Percentiles rank a stretch among this genome's conserved stretches.
These are phyloP conservation scores for Natator depressus DNA, from an alignment of 2,113 vertebrate genomes.

Conservation along the genomic window DNA sequence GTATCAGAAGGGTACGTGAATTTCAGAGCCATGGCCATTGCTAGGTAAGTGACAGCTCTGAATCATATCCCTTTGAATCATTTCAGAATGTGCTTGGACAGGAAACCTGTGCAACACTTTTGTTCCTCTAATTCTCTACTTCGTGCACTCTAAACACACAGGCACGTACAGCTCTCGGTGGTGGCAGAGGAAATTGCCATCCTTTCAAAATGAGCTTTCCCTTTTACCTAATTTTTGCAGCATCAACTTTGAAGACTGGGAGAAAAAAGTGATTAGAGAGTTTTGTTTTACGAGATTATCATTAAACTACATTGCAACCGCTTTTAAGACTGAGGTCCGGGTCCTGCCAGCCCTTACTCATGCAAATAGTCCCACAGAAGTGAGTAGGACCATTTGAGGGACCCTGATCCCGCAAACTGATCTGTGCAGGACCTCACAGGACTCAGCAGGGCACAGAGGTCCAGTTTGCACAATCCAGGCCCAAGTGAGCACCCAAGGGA, in stretches of 20 bases:
- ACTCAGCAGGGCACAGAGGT: background rate
- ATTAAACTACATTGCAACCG: background rate
- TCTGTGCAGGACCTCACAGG: background rate
- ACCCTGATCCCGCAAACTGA: background rate
- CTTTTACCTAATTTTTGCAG: background rate
- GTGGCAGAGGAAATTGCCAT: background rate
- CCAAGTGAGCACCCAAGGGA: background rate
- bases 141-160: background rate
- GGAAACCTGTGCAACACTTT: background rate
- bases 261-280: background rate
- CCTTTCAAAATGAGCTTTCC: background rate
- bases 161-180: background rate
- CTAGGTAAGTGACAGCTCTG: constrained; percentile 79
- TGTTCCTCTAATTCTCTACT: background rate
- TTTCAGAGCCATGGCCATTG: constrained; percentile 90
- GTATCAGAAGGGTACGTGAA: constrained; percentile 86
- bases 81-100: background rate
- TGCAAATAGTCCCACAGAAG: background rate
- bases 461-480: background rate
- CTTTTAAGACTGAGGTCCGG: background rate
- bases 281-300: background rate
- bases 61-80: background rate
- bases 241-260: background rate
- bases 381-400: background rate
- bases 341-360: background rate